Conservation (phyloP, 2,113 vertebrate genomes). For the Craseonycteris thonglongyai region DNA sequence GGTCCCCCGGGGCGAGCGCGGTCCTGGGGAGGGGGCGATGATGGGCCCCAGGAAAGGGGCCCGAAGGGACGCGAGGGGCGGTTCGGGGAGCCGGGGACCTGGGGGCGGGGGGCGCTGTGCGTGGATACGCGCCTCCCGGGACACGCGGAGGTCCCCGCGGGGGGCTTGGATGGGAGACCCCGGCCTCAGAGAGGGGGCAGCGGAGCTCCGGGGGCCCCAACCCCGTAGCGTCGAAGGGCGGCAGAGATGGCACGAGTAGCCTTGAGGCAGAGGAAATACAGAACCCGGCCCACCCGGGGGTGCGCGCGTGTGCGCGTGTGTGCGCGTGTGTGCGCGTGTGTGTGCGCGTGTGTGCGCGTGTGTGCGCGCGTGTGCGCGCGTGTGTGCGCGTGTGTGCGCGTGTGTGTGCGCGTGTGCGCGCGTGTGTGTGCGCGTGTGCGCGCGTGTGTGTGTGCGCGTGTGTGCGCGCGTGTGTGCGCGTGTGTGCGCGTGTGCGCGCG, state of each 20-base stretch:
- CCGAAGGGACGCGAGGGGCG: background rate
- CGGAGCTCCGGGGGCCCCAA: background rate
- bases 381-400: background rate
- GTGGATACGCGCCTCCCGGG: background rate
- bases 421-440: constrained; percentile 24
- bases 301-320: constrained; percentile 3
- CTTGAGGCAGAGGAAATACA: constrained; percentile 72
- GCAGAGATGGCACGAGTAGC: background rate
- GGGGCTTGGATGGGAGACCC: background rate
- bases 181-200: background rate
- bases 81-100: background rate
- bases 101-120: background rate
- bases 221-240: background rate
- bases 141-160: background rate
- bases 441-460: background rate
- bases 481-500: background rate
- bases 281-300: background rate
- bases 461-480: background rate
- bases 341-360: background rate
- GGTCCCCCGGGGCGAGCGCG: background rate
- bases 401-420: background rate
- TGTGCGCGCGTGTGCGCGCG: background rate
- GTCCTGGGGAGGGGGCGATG: background rate
- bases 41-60: background rate
- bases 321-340: constrained; percentile 28